Percentiles rank a stretch among this genome's conserved stretches.
Conservation (phyloP, 2,113 vertebrate genomes). For the Dromaius novaehollandiae region DNA sequence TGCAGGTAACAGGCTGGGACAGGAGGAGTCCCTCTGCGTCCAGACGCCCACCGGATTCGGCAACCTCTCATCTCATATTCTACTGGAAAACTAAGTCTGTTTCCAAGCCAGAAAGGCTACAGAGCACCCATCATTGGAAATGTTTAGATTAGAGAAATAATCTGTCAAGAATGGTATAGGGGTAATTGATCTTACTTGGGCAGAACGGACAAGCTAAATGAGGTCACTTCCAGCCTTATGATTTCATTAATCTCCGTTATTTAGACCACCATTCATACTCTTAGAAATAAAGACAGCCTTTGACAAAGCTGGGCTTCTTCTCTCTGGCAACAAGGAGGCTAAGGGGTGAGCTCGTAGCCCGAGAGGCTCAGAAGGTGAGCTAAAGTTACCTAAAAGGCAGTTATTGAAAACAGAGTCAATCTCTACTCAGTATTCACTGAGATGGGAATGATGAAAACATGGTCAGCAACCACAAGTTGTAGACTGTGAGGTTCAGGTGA, state of each 20-base stretch:
- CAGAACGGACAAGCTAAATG: conserved; percentile 37
- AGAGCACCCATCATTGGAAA: neutral
- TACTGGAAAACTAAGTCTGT: neutral
- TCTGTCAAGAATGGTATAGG: conserved; percentile 13
- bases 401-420: neutral
- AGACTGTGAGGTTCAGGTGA: neutral
- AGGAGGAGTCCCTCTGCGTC: neutral
- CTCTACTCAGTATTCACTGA: neutral
- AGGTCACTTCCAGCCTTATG: conserved; percentile 48
- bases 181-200: conserved; percentile 50
- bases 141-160: conserved; percentile 44
- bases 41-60: neutral
- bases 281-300: neutral
- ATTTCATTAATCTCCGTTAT: conserved; percentile 46
- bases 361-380: neutral
- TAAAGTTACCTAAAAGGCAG: neutral
- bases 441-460: neutral
- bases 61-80: neutral
- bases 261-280: conserved; percentile 20
- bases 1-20: neutral
- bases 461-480: neutral
- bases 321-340: neutral
- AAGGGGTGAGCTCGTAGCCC: neutral
- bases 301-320: neutral
- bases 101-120: neutral